Base-by-base conservation (phyloP, 1,140 invertebrate species). In the Rhopalosiphum maidis region DNA sequence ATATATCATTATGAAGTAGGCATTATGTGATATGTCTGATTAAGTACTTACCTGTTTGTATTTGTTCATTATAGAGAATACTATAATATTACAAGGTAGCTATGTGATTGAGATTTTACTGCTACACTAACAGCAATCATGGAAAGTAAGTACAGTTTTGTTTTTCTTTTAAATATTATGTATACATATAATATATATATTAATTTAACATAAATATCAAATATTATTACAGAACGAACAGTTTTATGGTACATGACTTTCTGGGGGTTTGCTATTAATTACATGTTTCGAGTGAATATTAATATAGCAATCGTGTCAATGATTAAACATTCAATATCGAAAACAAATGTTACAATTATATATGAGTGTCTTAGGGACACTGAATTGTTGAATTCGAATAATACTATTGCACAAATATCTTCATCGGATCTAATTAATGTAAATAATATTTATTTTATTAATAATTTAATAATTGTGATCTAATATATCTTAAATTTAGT, bases 291-390 rank as follows among this genome's bases (percentile, higher is more conserved):
- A 48, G 97, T 98, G 41, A 98, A 98, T 95, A 95, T 98, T 30
- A 98, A 97, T 94, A 97, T 98, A 41, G 97, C 97, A 18, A 98
- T 98, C 93, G 97, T 98, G 25, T 97, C 97, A 41, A 98, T 98
- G 97, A 96, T 98, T 96, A 86, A 93, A 83, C 54, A 46, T n/a
- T 30, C 87, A 55, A 43, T 25, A 22, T 21, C 82, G 82, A 68
- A 68, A 54, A 46, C 22, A 0, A 93, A 86, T 55, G 22, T 55
- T 30, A 93, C 82, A 2, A 9, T 55, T 43, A 25, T 21, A 43
- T 11, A 51, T n/a, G 82, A 93, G 41, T 93, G 91, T 43, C 2
- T n/a, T 15, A 11, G 18, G 54, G 3, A 85, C 30, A 43, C 1
- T 21, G 15, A n/a, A 23, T 30, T 8, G 6, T 30, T 43, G 8